These are phyloP conservation scores for Drosophila siamana DNA, from an alignment of 2,888 invertebrate species.

Conservation along the genomic window DNA sequence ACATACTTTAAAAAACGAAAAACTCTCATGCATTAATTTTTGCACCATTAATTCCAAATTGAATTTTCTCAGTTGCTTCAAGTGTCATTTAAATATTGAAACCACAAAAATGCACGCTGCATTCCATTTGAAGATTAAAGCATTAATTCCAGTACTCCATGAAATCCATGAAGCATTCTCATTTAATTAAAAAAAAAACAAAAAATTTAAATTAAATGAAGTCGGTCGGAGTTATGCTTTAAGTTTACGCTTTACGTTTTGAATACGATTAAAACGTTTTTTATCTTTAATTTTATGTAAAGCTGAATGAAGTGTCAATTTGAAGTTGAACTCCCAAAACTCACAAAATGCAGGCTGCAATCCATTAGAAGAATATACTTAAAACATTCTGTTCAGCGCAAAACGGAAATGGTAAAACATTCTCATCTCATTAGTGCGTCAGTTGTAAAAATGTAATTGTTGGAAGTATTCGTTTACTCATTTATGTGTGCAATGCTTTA, in stretches of 20 bases:
- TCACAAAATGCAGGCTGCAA: not conserved
- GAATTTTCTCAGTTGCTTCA: not conserved
- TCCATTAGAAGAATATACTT: not conserved
- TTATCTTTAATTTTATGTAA: not conserved
- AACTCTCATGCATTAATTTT: not conserved
- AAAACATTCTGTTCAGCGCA: not conserved
- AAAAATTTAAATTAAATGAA: too few species aligned
- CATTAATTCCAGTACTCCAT: not conserved
- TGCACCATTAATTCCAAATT: not conserved
- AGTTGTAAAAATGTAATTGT: not conserved
- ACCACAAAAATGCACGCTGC: not conserved
- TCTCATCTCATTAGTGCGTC: not conserved
- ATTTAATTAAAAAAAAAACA: not conserved
- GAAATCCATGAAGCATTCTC: not conserved
- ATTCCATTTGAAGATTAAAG: not conserved
- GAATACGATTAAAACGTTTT: not conserved
- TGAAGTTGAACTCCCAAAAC: not conserved
- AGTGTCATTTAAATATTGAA: not conserved
- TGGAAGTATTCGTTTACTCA: not conserved
- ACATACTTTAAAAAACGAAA: not conserved
- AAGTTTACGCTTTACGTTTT: not conserved
- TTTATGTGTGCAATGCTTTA: not conserved
- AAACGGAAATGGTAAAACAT: not conserved
- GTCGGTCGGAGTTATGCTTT: not conserved
- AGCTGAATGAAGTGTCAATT: not conserved